Evolutionary conservation across 2,797 vertebrate genomes (phyloP).

Genomic region (Adelosebastes latens): DNA sequence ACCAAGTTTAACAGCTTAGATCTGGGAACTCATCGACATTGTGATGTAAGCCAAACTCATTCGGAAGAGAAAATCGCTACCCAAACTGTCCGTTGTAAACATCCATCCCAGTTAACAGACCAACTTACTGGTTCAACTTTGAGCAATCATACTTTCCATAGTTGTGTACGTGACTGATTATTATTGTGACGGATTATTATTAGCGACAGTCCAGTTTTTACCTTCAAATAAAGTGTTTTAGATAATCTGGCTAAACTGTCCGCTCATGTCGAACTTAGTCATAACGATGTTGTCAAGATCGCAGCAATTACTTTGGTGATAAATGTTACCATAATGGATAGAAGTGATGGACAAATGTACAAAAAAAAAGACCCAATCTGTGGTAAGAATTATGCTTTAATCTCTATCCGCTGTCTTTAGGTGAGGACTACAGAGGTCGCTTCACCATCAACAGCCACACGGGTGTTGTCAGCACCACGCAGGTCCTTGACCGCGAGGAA

Average conservation of each 20-base stretch:
- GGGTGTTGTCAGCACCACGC: conserved; percentile 85
- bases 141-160: background rate
- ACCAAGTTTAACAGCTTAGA: background rate
- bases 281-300: background rate
- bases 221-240: background rate
- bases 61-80: background rate
- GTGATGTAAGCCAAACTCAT: background rate
- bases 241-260: background rate
- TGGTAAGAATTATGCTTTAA: background rate
- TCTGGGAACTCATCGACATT: background rate
- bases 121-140: background rate
- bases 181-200: background rate
- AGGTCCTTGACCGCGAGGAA: conserved; percentile 88
- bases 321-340: background rate
- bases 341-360: background rate
- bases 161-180: background rate
- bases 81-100: background rate
- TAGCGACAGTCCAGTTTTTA: background rate
- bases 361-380: background rate
- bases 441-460: conserved; percentile 87
- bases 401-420: conserved; percentile 61
- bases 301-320: background rate
- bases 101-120: background rate
- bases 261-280: background rate
- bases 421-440: conserved; percentile 82